Conservation (phyloP, 2,113 vertebrate species). For the Dascyllus trimaculatus region DNA sequence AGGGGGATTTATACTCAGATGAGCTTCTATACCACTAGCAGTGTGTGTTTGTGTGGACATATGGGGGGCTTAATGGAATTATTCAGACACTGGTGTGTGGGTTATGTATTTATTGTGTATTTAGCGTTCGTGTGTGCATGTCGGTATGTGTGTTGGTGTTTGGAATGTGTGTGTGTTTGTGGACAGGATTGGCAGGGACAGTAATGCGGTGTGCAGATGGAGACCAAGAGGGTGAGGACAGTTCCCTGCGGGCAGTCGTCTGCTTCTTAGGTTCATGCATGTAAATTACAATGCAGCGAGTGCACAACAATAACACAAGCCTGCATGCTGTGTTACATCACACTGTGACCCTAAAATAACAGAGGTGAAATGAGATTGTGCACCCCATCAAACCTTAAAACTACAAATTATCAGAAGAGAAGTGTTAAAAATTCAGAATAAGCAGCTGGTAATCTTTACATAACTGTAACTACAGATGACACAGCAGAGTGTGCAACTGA, state of each 20-base stretch:
- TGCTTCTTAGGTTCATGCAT: constrained; percentile 49
- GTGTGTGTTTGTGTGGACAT: constrained; percentile 22
- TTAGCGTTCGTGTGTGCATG: neutral
- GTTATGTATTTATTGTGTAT: constrained; percentile 3
- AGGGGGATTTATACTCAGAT: neutral
- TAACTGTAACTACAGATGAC: constrained; percentile 40
- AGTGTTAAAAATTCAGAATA: neutral
- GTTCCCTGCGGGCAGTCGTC: constrained; percentile 77
- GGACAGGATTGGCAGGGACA: constrained; percentile 60
- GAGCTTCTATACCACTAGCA: constrained; percentile 2
- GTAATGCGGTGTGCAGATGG: constrained; percentile 81
- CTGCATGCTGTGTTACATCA: constrained; percentile 23
- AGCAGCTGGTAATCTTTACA: constrained; percentile 13
- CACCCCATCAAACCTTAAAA: neutral
- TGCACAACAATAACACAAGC: constrained; percentile 46
- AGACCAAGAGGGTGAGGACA: constrained; percentile 75
- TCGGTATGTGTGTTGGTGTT: constrained; percentile 14
- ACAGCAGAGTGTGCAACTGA: constrained; percentile 56
- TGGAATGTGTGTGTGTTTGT: constrained; percentile 41
- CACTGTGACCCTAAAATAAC: constrained; percentile 31
- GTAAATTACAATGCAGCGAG: constrained; percentile 37
- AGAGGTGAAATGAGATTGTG: neutral
- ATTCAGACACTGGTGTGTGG: constrained; percentile 40
- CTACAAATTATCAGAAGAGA: neutral
- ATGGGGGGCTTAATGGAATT: constrained; percentile 24